Percentiles rank a stretch among this genome's conserved stretches.
Conservation (phyloP, 1,140 invertebrate genomes). For the Diabrotica undecimpunctata region DNA sequence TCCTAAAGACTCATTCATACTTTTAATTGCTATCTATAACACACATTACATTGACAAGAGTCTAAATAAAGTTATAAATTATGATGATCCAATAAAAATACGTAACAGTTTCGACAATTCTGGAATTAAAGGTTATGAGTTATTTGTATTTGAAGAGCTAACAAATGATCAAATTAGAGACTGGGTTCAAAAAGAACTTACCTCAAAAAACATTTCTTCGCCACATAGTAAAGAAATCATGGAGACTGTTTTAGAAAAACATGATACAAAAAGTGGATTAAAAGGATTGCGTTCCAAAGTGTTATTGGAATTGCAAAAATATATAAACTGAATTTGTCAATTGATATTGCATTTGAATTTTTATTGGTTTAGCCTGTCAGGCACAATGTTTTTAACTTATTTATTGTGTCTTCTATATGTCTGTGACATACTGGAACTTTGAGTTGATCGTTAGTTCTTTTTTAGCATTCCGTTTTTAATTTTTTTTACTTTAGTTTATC, state of each 20-base stretch:
- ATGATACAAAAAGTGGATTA: conserved; percentile 14
- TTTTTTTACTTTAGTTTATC: too few species aligned
- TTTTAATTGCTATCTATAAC: conserved; percentile 15
- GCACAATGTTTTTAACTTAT: too few species aligned
- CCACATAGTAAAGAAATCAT: conserved; percentile 5
- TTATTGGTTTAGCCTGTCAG: too few species aligned
- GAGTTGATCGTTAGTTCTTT: too few species aligned
- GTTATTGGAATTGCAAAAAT: conserved; percentile 14
- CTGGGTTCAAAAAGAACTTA: conserved; percentile 14
- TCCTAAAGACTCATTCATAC: conserved; percentile 7
- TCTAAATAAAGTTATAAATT: conserved; percentile 12
- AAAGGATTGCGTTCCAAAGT: conserved; percentile 20
- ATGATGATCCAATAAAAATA: conserved; percentile 16
- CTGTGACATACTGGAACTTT: too few species aligned
- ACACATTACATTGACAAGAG: conserved; percentile 9
- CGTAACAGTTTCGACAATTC: conserved; percentile 11
- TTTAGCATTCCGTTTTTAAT: too few species aligned
- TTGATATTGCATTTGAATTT: background rate
- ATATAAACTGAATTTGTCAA: conserved; percentile 7
- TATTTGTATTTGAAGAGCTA: conserved; percentile 18
- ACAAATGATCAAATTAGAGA: conserved; percentile 9
- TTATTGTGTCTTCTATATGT: too few species aligned
- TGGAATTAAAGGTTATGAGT: conserved; percentile 12
- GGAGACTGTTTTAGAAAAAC: conserved; percentile 9
- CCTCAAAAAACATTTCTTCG: background rate